Conservation (phyloP, 2,113 vertebrate genomes). For the Urocynchramus pylzowi region DNA sequence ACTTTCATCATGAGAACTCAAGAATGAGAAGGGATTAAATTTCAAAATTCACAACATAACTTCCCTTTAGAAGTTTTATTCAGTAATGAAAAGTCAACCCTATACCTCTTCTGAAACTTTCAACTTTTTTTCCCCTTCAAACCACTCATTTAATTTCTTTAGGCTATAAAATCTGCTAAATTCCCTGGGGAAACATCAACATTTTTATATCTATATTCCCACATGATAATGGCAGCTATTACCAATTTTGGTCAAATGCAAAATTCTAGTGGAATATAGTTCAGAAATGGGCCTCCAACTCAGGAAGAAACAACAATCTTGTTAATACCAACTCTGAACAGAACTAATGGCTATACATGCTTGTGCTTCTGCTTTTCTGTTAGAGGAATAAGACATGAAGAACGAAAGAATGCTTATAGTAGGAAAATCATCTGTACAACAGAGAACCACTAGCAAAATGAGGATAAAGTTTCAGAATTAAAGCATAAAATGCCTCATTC, state of each 20-base stretch:
- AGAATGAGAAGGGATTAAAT: not conserved
- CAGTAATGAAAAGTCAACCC: not conserved
- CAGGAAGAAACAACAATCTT: not conserved
- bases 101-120: not conserved
- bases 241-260: conserved; percentile 31
- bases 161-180: conserved; percentile 5
- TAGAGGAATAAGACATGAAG: not conserved
- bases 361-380: not conserved
- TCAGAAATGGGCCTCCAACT: not conserved
- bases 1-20: not conserved
- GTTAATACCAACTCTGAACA: not conserved
- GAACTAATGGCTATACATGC: not conserved
- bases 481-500: not conserved
- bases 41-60: not conserved
- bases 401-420: not conserved
- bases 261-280: conserved; percentile 6
- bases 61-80: not conserved
- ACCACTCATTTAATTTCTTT: not conserved
- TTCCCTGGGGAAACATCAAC: not conserved
- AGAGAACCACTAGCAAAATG: not conserved
- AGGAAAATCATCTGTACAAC: not conserved
- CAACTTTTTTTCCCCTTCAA: not conserved
- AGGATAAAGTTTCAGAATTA: not conserved
- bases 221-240: not conserved
- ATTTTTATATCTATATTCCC: conserved; percentile 45